A percentile compares a stretch with the other conserved stretches of the same genome.
Evolutionary conservation across 2,113 vertebrate species (phyloP).

Genomic region (Neopipo cinnamomea): DNA sequence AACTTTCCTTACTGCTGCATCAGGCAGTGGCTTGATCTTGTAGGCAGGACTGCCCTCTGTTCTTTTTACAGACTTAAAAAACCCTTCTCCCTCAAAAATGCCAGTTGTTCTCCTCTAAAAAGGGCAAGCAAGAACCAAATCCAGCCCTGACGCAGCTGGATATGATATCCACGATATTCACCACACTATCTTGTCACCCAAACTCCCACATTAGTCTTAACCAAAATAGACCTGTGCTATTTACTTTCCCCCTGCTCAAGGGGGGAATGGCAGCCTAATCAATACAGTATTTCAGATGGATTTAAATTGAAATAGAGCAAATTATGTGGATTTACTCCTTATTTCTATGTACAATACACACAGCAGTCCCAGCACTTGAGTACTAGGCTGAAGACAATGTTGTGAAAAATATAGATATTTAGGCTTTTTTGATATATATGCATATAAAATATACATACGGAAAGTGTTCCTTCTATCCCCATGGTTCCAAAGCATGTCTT

Average conservation of each 20-base stretch:
- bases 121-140: neutral
- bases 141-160: neutral
- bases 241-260: neutral
- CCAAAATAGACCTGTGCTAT: neutral
- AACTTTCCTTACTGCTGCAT: neutral
- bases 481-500: neutral
- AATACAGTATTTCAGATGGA: neutral
- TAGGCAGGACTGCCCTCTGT: neutral
- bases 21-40: neutral
- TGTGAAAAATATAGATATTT: neutral
- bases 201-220: neutral
- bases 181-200: accelerated
- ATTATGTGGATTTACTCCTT: neutral
- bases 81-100: neutral
- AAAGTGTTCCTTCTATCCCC: neutral
- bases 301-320: neutral
- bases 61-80: accelerated
- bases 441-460: neutral
- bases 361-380: neutral
- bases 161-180: neutral
- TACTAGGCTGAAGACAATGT: neutral
- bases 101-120: neutral
- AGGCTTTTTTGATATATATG: neutral
- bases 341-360: neutral
- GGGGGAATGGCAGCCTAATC: neutral